Conservation (phyloP, 2,888 invertebrate species). For the Blomia tropicalis region DNA sequence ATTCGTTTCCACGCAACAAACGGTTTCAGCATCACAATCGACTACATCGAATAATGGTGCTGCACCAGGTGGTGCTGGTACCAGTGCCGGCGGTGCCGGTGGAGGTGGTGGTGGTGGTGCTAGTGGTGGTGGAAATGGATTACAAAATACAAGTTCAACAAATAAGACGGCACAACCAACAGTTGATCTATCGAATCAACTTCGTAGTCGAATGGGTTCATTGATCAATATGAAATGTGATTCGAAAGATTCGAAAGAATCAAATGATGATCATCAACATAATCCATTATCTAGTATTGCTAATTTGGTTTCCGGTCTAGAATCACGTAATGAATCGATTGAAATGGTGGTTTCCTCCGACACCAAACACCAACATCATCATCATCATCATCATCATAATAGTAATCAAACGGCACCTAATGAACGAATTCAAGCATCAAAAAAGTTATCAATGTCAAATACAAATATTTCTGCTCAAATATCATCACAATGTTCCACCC, state of each 20-base stretch:
- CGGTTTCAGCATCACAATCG: neutral
- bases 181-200: neutral
- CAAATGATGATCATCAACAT: neutral
- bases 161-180: neutral
- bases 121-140: neutral
- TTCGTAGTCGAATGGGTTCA: neutral
- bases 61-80: neutral
- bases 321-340: neutral
- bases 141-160: neutral
- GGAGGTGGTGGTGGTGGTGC: neutral
- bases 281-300: neutral
- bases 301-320: neutral
- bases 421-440: neutral
- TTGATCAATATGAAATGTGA: neutral
- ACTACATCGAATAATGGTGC: neutral
- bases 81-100: neutral
- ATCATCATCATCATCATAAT: too few species aligned
- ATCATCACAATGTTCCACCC: too few species aligned
- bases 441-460: neutral
- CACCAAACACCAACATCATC: too few species aligned
- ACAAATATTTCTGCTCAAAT: too few species aligned
- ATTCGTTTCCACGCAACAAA: slow-evolving; percentile 40
- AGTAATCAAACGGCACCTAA: neutral
- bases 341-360: neutral
- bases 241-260: neutral